Percentiles rank a stretch among this genome's conserved stretches.
phyloP scores from a whole-genome alignment of 2,113 vertebrate genomes.

The Beaufortia kweichowensis region DNA sequence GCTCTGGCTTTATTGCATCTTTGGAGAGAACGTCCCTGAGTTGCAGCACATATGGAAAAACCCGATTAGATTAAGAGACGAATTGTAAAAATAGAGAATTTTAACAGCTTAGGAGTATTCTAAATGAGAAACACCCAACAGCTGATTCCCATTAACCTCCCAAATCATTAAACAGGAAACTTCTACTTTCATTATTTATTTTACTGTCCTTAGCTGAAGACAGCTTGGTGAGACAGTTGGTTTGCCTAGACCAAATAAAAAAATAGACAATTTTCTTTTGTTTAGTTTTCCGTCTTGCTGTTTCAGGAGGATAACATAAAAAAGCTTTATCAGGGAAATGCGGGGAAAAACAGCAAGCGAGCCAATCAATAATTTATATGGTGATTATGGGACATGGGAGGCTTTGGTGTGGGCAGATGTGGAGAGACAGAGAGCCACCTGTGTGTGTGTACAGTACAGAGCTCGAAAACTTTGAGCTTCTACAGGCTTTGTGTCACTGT shows the following conservation, averaged over 20 bases:
- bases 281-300: constrained; percentile 5
- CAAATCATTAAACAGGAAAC: constrained; percentile 32
- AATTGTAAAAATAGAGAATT: constrained; percentile 14
- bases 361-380: constrained; percentile 41
- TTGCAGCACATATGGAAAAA: neutral
- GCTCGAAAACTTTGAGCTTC: constrained; percentile 7
- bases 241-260: constrained; percentile 17
- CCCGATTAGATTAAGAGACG: neutral
- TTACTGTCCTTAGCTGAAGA: constrained; percentile 6
- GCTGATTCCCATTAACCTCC: constrained; percentile 41
- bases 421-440: constrained; percentile 37
- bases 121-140: constrained; percentile 9
- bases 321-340: constrained; percentile 16
- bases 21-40: neutral
- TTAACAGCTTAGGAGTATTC: neutral
- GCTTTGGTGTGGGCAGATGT: constrained; percentile 26
- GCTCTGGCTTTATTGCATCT: neutral
- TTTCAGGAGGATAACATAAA: constrained; percentile 44
- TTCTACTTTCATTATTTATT: constrained; percentile 23
- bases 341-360: constrained; percentile 16
- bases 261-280: constrained; percentile 17
- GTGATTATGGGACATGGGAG: constrained; percentile 39
- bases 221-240: neutral
- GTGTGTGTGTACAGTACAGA: constrained; percentile 37
- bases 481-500: constrained; percentile 17